These are phyloP conservation scores for Rhopilema esculentum DNA, from an alignment of 30 jellyfish, hydroid and myxozoan species.

Conservation along the genomic window DNA sequence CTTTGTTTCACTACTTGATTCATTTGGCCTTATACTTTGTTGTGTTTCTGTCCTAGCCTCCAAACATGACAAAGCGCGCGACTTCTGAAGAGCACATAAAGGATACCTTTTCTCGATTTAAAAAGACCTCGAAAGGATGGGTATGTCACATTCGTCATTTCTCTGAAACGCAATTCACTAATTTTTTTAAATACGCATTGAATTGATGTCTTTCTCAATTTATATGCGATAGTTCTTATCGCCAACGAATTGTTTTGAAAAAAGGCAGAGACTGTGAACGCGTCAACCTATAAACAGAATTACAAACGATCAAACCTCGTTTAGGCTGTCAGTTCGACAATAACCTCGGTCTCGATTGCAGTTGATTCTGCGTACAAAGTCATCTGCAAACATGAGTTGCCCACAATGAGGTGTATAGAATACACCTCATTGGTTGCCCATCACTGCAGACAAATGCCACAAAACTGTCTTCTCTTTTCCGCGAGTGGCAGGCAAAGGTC, in stretches of 20 bases:
- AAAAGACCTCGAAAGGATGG: constrained; percentile 51
- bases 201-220: too few relatives aligned
- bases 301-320: too few relatives aligned
- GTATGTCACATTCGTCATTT: constrained; percentile 7
- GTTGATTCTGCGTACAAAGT: too few relatives aligned
- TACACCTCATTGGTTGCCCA: neutral
- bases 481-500: too few relatives aligned
- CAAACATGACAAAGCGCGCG: constrained; percentile 17
- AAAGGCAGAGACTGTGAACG: neutral
- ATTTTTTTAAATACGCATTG: too few relatives aligned
- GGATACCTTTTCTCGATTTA: constrained; percentile 20
- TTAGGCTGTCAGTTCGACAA: too few relatives aligned
- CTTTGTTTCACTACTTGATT: neutral
- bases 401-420: too few relatives aligned
- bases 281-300: neutral
- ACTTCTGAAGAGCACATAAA: constrained; percentile 30
- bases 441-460: neutral
- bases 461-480: too few relatives aligned
- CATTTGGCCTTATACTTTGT: neutral
- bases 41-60: neutral
- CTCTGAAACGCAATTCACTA: too few relatives aligned
- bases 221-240: neutral
- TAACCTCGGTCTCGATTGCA: too few relatives aligned
- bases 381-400: too few relatives aligned
- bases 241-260: too few relatives aligned